Base-by-base conservation (phyloP, 2,797 vertebrate species). In the Halcyon leucocephala region DNA sequence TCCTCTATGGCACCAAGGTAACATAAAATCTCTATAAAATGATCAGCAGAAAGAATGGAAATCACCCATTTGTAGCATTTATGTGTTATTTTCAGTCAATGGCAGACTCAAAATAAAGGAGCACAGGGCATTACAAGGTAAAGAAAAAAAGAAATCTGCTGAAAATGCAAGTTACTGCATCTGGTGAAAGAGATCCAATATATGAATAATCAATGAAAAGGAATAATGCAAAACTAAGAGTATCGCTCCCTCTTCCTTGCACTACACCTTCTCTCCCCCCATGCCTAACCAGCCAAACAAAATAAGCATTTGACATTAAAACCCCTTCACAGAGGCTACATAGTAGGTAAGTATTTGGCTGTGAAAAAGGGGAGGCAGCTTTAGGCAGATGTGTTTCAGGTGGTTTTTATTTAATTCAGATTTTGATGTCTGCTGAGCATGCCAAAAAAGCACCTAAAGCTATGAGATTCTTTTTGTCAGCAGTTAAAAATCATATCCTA, bases 1-100 rank as follows among this genome's bases (percentile, higher is more conserved):
- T 99, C 72, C 98, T 99, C 96, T 99, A 99, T 90, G 97, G 82
- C 93, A 99, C 98, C 82, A 99, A 99, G 99, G 99, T 99, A 96
- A 44, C 35, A 42, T 65, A 73, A 37, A 52, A 54, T 31, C n/a
- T 44, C 9, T 42, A 33, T 3, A 62, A 87, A 87, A 55, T n/a
- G 15, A 26, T 57, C 28, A 24, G 33, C 46, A 90, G 61, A 83
- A 92, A 33, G 25, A 86, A 65, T 77, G 51, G 76, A 65, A 46
- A 20, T 60, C 33, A 29, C 16, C 14, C 19, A 14, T 83, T 86
- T 4, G 2, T 31, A 90, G 35, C 26, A 37, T 42, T 86, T 70
- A 66, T 33, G 7, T 41, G 55, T 16, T 16, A 41, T 70, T 64
- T 83, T 90, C 55, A 49, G 64, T 41, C 35, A 52, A n/a, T n/a